phyloP scores from a whole-genome alignment of 2,797 vertebrate species.

The Heteromormyrus szaboi region DNA sequence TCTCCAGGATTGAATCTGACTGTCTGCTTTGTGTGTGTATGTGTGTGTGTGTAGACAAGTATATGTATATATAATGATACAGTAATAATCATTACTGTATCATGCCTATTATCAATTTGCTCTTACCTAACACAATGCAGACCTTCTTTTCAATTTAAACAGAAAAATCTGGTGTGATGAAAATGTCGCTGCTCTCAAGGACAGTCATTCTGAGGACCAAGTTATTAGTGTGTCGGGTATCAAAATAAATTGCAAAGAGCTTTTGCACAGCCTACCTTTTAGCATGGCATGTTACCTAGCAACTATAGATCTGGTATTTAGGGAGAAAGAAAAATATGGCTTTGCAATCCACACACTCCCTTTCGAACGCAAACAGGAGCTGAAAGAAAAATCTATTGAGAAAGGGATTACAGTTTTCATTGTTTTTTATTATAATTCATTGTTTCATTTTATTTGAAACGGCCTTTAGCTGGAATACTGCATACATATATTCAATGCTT shows the following conservation, averaged over 20 bases:
- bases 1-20: neutral
- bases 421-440: neutral
- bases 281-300: constrained; percentile 64
- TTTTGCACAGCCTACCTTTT: constrained; percentile 55
- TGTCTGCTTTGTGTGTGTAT: neutral
- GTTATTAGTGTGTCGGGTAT: constrained; percentile 56
- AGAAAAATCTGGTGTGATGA: neutral
- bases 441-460: neutral
- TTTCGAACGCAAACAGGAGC: constrained; percentile 53
- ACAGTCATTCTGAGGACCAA: constrained; percentile 52
- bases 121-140: neutral
- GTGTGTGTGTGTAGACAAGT: neutral
- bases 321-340: neutral
- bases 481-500: neutral
- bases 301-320: constrained; percentile 64
- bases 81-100: neutral
- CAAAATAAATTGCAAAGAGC: constrained; percentile 65
- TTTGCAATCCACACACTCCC: constrained; percentile 49
- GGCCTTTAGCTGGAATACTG: neutral
- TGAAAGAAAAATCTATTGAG: constrained; percentile 46
- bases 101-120: neutral
- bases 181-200: constrained; percentile 41
- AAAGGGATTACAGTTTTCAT: neutral
- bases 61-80: neutral
- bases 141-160: neutral